Base-by-base conservation (phyloP, 2,888 invertebrate genomes). In the Dryobotodes eremita region DNA sequence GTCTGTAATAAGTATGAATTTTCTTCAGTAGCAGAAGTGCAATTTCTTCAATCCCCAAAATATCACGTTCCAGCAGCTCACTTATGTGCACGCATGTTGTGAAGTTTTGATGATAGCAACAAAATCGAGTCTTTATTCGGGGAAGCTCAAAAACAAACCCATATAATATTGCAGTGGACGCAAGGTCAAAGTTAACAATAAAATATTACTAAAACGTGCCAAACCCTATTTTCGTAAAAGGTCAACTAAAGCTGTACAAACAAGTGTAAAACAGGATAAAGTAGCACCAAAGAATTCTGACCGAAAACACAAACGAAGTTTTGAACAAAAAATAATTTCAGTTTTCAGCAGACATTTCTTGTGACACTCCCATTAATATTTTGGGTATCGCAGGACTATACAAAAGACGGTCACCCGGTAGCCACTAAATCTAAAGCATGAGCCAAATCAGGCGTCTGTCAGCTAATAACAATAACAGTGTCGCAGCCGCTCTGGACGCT, bases 401-500 rank as follows among this genome's bases (percentile, higher is more conserved):
- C 82, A 89, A 82, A 79, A 77, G 82, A 71, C 79, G 80, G 57
- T 55, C 68, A 23, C 26, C 31, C 46, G 17, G 5, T 36, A 1
- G 17, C 53, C 71, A 82, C 83, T 87, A 86, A 88, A 89, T 89
- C 79, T 85, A 79, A 80, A 68, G 82, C 79, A 70, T 78, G 74
- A 82, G 84, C 80, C 89, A 90, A 91, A 91, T 91, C 90, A 90
- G 85, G 87, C 89, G 84, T 83, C 90, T 90, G 91, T 91, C 92
- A 90, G 84, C 90, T 89, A 89, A 92, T 92, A 92, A 93, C 91
- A 92, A 90, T 91, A 92, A 91, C 90, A 78, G 85, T 87, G 91
- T 91, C 91, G 83, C 90, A 89, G 86, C 85, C 81, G 89, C 81
- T 69, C 59, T 74, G 89, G 88, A 86, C 90, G 87, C 88, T 86